phyloP scores from a whole-genome alignment of 2,113 vertebrate genomes.

The Pseudorectes ferrugineus region DNA sequence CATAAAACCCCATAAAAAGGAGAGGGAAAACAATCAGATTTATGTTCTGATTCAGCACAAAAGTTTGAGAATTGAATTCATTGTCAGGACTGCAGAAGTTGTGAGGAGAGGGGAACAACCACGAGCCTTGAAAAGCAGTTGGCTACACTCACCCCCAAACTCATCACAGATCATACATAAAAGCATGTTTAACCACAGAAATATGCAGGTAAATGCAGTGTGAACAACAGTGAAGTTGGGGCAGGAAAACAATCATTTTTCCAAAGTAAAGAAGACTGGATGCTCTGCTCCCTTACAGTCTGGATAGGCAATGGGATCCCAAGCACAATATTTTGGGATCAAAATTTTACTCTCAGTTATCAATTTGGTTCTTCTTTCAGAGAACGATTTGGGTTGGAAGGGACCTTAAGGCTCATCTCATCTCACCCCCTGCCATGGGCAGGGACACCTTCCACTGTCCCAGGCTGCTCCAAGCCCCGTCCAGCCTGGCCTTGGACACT shows the following conservation, averaged over 20 bases:
- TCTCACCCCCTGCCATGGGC: rapidly evolving
- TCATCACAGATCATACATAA: background rate
- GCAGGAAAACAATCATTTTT: background rate
- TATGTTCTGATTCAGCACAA: conserved; percentile 53
- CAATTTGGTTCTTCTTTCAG: background rate
- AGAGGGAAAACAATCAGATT: conserved; percentile 37
- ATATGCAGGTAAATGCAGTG: background rate
- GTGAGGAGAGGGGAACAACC: background rate
- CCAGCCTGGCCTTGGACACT: background rate
- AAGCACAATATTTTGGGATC: background rate
- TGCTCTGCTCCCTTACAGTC: background rate
- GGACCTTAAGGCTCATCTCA: too few relatives aligned
- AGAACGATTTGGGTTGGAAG: background rate
- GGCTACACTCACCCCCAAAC: background rate
- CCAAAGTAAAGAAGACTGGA: background rate
- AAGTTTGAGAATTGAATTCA: conserved; percentile 34
- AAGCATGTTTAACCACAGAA: background rate
- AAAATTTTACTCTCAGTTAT: background rate
- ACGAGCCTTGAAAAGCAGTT: background rate
- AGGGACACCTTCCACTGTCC: background rate
- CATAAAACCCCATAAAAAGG: conserved; percentile 49
- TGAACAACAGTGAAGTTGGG: background rate
- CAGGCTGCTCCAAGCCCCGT: background rate
- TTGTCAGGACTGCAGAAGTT: background rate
- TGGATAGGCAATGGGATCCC: background rate